These are phyloP conservation scores for Rotaria sp. DNA, from an alignment of 2,888 invertebrate genomes.

Conservation along the genomic window DNA sequence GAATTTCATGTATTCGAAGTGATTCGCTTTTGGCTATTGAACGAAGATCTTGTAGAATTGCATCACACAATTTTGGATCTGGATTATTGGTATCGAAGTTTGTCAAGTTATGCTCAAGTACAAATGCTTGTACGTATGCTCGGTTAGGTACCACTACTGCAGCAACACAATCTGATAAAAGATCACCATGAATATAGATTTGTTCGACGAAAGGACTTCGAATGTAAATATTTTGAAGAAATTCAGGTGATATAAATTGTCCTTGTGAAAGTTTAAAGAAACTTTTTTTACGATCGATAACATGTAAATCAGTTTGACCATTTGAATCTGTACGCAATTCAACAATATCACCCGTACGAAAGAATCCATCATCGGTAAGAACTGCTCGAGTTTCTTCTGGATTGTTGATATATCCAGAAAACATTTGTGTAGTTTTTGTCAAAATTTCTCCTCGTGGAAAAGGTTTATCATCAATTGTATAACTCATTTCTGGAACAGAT, in stretches of 20 bases:
- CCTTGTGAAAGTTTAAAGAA: conserved; percentile 24
- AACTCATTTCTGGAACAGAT: neutral
- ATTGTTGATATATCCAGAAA: neutral
- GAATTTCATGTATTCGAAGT: neutral
- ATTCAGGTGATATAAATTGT: neutral
- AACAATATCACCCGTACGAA: conserved; percentile 17
- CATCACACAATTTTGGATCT: neutral
- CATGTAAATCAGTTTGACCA: neutral
- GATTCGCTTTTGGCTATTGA: neutral
- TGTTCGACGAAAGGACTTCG: neutral
- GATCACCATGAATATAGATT: conserved; percentile 9
- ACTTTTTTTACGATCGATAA: conserved; percentile 16
- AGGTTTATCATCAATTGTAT: neutral
- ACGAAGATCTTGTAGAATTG: neutral
- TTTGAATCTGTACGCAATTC: neutral
- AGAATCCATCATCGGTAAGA: neutral
- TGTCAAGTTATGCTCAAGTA: neutral
- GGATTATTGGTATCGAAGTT: neutral
- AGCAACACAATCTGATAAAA: neutral
- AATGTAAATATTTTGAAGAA: neutral
- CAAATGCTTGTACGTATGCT: neutral
- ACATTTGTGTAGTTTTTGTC: neutral
- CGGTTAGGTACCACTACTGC: neutral
- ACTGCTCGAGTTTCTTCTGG: neutral
- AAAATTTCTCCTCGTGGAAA: neutral